Evolutionary conservation across 2,797 vertebrate species (phyloP).

Genomic region (Remorina albescens): DNA sequence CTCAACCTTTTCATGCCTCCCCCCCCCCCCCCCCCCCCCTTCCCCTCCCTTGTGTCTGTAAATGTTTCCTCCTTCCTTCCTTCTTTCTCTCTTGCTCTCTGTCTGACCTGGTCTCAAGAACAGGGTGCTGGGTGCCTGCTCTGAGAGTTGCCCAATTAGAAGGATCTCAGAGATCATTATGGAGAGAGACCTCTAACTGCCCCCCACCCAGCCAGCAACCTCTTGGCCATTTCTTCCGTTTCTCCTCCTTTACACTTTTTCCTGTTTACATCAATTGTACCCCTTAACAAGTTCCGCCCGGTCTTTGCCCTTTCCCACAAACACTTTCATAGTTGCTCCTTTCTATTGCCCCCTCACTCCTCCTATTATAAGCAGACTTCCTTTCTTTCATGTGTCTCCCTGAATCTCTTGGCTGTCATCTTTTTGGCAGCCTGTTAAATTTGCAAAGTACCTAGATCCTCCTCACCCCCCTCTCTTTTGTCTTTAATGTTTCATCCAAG

Average conservation of each 20-base stretch:
- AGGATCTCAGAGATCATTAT: conserved; percentile 65
- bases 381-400: conserved; percentile 7
- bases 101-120: conserved; percentile 65
- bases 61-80: conserved; percentile 56
- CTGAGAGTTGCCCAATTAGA: conserved; percentile 80
- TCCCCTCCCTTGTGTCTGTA: conserved; percentile 63
- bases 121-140: conserved; percentile 55
- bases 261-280: conserved; percentile 37
- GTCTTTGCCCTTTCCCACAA: conserved; percentile 1
- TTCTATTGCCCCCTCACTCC: neutral
- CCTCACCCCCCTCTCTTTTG: conserved; percentile 1
- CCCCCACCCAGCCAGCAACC: neutral
- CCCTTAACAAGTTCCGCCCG: conserved; percentile 16
- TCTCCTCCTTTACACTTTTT: conserved; percentile 40
- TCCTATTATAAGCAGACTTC: neutral
- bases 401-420: conserved; percentile 1
- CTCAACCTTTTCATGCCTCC: conserved; percentile 72
- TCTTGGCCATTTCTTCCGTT: conserved; percentile 27
- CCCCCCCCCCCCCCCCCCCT: too few species aligned
- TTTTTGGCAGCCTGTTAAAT: conserved; percentile 8
- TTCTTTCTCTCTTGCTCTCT: conserved; percentile 37
- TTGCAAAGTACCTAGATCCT: conserved; percentile 24
- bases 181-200: conserved; percentile 39
- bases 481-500: neutral
- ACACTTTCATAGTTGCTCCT: conserved; percentile 9